Percentiles rank a stretch among this genome's conserved stretches.
phyloP scores from a whole-genome alignment of 2,113 vertebrate genomes.

The Ia io region DNA sequence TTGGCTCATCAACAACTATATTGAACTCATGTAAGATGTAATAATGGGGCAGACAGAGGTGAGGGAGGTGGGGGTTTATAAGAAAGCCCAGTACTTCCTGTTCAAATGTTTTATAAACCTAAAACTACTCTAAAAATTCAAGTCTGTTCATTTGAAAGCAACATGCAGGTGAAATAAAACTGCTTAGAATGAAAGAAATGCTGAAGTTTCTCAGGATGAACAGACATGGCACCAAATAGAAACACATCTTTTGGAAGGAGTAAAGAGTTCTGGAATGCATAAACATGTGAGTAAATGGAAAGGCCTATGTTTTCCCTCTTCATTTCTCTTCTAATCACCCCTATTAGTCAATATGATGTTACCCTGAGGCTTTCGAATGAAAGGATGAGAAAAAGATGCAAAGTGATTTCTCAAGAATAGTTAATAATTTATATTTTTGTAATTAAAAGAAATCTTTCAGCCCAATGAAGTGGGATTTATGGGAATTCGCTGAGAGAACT shows the following conservation, averaged over 20 bases:
- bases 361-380: neutral
- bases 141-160: neutral
- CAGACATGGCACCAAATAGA: neutral
- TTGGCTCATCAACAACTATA: neutral
- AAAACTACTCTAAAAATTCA: neutral
- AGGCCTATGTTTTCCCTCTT: neutral
- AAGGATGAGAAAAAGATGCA: neutral
- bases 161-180: neutral
- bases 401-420: neutral
- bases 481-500: neutral
- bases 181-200: neutral
- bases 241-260: neutral
- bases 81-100: neutral
- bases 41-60: neutral
- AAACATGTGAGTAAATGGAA: neutral
- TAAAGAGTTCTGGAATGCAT: neutral
- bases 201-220: neutral
- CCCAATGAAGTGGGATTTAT: neutral
- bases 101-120: neutral
- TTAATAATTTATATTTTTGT: neutral
- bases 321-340: neutral
- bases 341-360: conserved; percentile 18
- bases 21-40: neutral
- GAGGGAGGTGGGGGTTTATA: neutral
- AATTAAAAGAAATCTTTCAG: neutral